Base-by-base conservation (phyloP, 2,113 vertebrate species). In the Cebus imitator region DNA sequence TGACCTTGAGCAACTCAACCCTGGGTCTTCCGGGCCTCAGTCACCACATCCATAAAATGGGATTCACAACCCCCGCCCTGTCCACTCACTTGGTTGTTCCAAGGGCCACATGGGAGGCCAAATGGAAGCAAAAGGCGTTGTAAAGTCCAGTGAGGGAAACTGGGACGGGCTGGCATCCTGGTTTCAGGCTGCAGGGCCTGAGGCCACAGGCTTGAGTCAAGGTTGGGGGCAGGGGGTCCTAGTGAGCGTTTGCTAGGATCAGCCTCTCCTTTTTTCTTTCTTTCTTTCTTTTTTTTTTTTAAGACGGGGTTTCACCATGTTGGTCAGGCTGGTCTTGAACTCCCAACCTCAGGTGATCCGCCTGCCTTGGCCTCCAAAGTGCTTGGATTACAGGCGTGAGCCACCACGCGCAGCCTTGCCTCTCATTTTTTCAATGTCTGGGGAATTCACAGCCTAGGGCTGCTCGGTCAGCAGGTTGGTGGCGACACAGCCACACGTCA, bases 401-500 rank as follows among this genome's bases (percentile, higher is more conserved):
- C 43, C 43, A 43, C 43, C 43, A 43, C 6, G 43, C 43, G 5
- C 43, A 6, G 43, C 43, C 43, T 43, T 43, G 0, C 50, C 85
- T 58, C 58, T 70, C 17, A n/a, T 0, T 37, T 25, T 25, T 83
- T 8, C 25, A 5, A 1, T 27, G 55, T 68, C 52, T 73, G 64
- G 16, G 66, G 66, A 68, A 35, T 68, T 68, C 66, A 68, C 66
- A 6, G 6, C 66, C 7, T 35, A 68, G 32, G 32, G 66, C 16
- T n/a, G 32, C 16, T 68, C 6, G 1, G 66, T 1, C 9, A 1
- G 16, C 37, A 8, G 2, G 16, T 11, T 0, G 1, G 10, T 8
- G 6, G 32, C 32, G 35, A 20, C 40, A 0, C 0, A 1, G 76
- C 48, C 17, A 0, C 30, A 2, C 25, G 2, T 2, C 6, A 55